Conservation (phyloP, 2,797 vertebrate genomes). For the Pterois miles region DNA sequence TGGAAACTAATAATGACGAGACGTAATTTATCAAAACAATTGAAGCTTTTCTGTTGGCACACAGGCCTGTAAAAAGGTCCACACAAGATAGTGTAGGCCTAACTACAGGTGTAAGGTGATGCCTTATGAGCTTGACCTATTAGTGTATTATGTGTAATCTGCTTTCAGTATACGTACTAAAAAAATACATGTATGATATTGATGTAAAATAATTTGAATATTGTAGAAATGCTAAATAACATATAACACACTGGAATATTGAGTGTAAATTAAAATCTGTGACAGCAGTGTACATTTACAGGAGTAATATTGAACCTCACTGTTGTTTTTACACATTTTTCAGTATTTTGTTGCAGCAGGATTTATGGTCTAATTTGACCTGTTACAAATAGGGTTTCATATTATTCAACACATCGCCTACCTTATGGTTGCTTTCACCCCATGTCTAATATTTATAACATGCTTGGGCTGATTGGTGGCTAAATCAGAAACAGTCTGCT, state of each 20-base stretch:
- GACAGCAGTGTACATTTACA: neutral
- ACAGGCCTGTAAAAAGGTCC: neutral
- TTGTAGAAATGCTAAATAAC: neutral
- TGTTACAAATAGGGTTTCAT: neutral
- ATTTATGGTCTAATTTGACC: neutral
- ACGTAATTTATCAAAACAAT: neutral
- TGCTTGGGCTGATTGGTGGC: neutral
- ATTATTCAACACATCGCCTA: neutral
- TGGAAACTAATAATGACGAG: slow-evolving; percentile 13
- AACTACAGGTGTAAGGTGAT: slow-evolving; percentile 1
- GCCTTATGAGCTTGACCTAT: neutral
- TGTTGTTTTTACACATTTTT: neutral
- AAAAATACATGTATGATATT: neutral
- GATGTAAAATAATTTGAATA: neutral
- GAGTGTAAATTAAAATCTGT: neutral
- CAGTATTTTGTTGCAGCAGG: neutral
- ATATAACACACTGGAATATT: neutral
- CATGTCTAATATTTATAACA: slow-evolving; percentile 8
- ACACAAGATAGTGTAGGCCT: neutral
- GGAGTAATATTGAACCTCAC: neutral
- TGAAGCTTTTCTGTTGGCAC: neutral
- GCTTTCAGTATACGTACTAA: neutral
- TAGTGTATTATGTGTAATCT: neutral
- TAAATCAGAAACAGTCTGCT: slow-evolving; percentile 9
- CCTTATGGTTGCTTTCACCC: neutral